phyloP scores from a whole-genome alignment of 2,797 vertebrate species.

The Erpetoichthys calabaricus region DNA sequence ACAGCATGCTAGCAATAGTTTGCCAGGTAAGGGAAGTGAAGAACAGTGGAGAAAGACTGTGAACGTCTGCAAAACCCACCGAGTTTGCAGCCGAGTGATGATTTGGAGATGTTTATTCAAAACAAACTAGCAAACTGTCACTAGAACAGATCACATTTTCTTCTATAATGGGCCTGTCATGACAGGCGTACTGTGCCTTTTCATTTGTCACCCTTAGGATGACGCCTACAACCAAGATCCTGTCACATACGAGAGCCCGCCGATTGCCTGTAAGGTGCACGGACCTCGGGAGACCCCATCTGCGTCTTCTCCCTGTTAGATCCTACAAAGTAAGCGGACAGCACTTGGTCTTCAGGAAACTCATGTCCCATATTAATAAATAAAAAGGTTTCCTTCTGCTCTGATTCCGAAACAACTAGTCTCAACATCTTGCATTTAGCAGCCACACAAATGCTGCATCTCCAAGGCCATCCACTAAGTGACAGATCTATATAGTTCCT shows the following conservation, averaged over 20 bases:
- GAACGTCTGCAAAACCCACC: too few relatives aligned
- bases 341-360: constrained; percentile 15
- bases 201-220: constrained; percentile 56
- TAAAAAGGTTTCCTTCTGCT: constrained; percentile 15
- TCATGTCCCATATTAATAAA: constrained; percentile 32
- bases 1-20: too few relatives aligned
- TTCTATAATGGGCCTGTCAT: constrained; percentile 52
- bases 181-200: constrained; percentile 57
- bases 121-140: constrained; percentile 1
- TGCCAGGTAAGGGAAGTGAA: too few relatives aligned
- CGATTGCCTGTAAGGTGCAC: constrained; percentile 63
- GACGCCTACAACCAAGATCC: constrained; percentile 41
- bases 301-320: constrained; percentile 31
- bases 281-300: constrained; percentile 53
- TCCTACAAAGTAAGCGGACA: constrained; percentile 12
- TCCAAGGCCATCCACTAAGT: too few relatives aligned
- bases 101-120: too few relatives aligned
- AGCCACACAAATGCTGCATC: too few relatives aligned
- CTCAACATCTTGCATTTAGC: too few relatives aligned
- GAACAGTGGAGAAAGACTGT: too few relatives aligned
- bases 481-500: constrained; percentile 10
- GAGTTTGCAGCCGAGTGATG: too few relatives aligned
- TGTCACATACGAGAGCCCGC: constrained; percentile 63
- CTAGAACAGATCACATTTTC: constrained; percentile 54
- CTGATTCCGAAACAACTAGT: too few relatives aligned